Evolutionary conservation across 2,888 invertebrate species (phyloP).

Genomic region (Platycheirus rosarum): DNA sequence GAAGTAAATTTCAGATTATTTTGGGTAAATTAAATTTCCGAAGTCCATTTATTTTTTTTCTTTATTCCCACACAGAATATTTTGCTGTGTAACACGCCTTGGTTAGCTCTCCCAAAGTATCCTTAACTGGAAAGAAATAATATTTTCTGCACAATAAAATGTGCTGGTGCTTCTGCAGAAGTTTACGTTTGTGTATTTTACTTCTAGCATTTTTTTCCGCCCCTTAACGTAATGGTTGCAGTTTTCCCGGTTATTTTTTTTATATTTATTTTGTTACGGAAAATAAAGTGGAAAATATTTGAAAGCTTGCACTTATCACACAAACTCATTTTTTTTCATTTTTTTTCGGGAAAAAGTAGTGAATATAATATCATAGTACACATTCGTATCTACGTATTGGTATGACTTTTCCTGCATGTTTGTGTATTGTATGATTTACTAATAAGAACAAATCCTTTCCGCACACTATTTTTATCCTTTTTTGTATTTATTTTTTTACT

Average conservation of each 20-base stretch:
- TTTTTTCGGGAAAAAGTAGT: slow-evolving; percentile 21
- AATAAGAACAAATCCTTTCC: slow-evolving; percentile 69
- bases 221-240: neutral
- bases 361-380: neutral
- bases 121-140: slow-evolving; percentile 19
- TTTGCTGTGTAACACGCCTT: neutral
- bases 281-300: slow-evolving; percentile 69
- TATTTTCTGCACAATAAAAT: slow-evolving; percentile 52
- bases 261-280: slow-evolving; percentile 53
- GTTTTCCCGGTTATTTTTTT: slow-evolving; percentile 19
- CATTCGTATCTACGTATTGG: slow-evolving; percentile 27
- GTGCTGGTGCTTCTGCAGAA: slow-evolving; percentile 35
- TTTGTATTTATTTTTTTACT: neutral
- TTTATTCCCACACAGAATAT: neutral
- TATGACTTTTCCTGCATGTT: slow-evolving; percentile 47
- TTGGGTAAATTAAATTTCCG: slow-evolving; percentile 46
- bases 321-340: slow-evolving; percentile 36
- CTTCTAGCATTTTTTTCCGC: slow-evolving; percentile 4
- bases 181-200: slow-evolving; percentile 11
- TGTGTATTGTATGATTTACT: too few relatives aligned
- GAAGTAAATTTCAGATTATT: slow-evolving; percentile 27
- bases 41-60: slow-evolving; percentile 26
- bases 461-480: slow-evolving; percentile 58
- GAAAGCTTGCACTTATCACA: slow-evolving; percentile 71
- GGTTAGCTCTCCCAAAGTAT: neutral